Base-by-base conservation (phyloP, 2,797 vertebrate species). In the Hybognathus amarus region DNA sequence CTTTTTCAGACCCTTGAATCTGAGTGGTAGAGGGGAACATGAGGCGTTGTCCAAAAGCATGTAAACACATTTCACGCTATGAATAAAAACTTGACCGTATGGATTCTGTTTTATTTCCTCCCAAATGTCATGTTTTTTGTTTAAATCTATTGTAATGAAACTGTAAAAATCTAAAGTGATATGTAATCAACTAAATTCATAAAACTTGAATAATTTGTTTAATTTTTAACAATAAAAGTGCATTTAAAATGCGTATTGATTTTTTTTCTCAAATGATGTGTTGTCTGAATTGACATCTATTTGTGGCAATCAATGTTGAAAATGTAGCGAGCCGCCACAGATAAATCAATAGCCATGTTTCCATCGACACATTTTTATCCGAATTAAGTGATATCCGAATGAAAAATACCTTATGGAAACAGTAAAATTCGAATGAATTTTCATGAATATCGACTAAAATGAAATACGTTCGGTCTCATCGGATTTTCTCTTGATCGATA, bases 1-100 rank as follows among this genome's bases (percentile, higher is more conserved):
- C 97, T 85, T 98, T 98, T 97, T 97, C 80, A 96, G 90, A 61
- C 97, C 97, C 89, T 95, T 96, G 90, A 96, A 98, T 91, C 97
- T 98, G 90, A 77, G 30, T 50, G 40, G 71, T 7, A 83, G 8
- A n/a, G 5, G 36, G 1, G 30, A 33, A 74, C 17, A 67, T 59
- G 7, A 76, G 73, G 33, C 18, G 33, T 17, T 75, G 71, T 38
- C 18, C 71, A 22, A 61, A 61, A 6, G 4, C n/a, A 76, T n/a
- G 20, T 36, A 10, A 33, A 73, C 22, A 38, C 9, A 68, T 2
- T 50, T 50, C 15, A 52, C 2, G 17, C 50, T 20, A 52, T 52
- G 50, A 52, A 52, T 20, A 52, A 52, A 38, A 7, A 22, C 33
- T 11, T 36, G 13, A 3, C 18, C 8, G 0, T 10, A n/a, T 68